Base-by-base conservation (phyloP, 1,140 invertebrate genomes). In the Heliconius nattereri region DNA sequence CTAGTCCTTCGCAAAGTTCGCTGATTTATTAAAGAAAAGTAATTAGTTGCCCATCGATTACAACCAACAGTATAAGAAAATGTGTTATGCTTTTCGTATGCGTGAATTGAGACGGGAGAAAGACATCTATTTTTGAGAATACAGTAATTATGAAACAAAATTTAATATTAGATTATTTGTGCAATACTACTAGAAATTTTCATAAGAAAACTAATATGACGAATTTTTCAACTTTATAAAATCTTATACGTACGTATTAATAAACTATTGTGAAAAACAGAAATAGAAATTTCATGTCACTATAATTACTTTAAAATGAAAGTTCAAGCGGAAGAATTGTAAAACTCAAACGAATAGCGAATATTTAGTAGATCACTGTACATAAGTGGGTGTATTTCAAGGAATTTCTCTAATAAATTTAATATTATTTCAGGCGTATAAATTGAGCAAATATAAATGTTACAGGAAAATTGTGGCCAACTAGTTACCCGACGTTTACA, bases 11-110 rank as follows among this genome's bases (percentile, higher is more conserved):
- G 6, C 20, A 54, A 40, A 37, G 57, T 75, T 45, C 40, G 40
- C 40, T 26, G 23, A 60, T 32, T n/a, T 75, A 37, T 37, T 57
- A 26, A 37, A 26, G 74, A 75, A 75, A 75, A 37, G 32, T 37
- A 75, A 75, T 75, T 60, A 23, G 11, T 60, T 66, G 1, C 26
- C 6, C 26, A 66, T 66, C 23, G 26, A 66, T 66, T 66, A 66
- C 60, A 66, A 29, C 60, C 9, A 29, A 26, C 40, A 45, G 3
- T 45, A 3, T 60, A 60, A 3, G n/a, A 60, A 60, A 23, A n/a
- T 57, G n/a, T 57, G 19, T 9, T n/a, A 23, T 11, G 54, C 20
- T 57, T 23, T 60, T 60, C n/a, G 7, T 23, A 11, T 23, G 8
- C 7, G n/a, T 23, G 54, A 11, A 9, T n/a, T 60, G n/a, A 8